phyloP scores from a whole-genome alignment of 2,888 invertebrate species.

The Microctonus aethiopoides region DNA sequence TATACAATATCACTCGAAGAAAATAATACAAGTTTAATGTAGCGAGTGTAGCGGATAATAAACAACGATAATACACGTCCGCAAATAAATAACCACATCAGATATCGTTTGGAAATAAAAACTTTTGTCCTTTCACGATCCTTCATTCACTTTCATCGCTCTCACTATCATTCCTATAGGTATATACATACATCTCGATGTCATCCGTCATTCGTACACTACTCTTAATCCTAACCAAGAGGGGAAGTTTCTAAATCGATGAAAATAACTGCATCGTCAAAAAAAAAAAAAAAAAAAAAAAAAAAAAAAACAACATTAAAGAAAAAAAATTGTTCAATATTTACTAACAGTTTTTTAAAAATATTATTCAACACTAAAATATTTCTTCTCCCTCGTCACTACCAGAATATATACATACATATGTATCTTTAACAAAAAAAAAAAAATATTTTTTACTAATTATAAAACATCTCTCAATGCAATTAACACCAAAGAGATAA shows the following conservation, averaged over 20 bases:
- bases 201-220: slow-evolving; percentile 51
- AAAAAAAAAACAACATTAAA: slow-evolving; percentile 32
- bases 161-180: not conserved
- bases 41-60: slow-evolving; percentile 58
- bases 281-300: slow-evolving; percentile 34
- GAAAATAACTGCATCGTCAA: slow-evolving; percentile 27
- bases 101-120: slow-evolving; percentile 50
- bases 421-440: too few relatives aligned
- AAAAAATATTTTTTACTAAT: not conserved
- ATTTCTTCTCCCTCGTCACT: too few relatives aligned
- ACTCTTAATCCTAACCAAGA: slow-evolving; percentile 22
- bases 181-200: slow-evolving; percentile 36
- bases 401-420: too few relatives aligned
- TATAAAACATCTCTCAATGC: not conserved
- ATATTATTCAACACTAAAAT: too few relatives aligned
- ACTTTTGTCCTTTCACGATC: slow-evolving; percentile 44
- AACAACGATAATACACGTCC: slow-evolving; percentile 59
- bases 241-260: slow-evolving; percentile 46
- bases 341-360: not conserved
- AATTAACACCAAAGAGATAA: slow-evolving; percentile 11
- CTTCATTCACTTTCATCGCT: slow-evolving; percentile 16
- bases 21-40: slow-evolving; percentile 61
- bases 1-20: slow-evolving; percentile 12
- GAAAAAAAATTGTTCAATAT: not conserved
- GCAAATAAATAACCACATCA: slow-evolving; percentile 54